Evolutionary conservation across 2,888 invertebrate species (phyloP).

Genomic region (Cremastobaeus sp.): DNA sequence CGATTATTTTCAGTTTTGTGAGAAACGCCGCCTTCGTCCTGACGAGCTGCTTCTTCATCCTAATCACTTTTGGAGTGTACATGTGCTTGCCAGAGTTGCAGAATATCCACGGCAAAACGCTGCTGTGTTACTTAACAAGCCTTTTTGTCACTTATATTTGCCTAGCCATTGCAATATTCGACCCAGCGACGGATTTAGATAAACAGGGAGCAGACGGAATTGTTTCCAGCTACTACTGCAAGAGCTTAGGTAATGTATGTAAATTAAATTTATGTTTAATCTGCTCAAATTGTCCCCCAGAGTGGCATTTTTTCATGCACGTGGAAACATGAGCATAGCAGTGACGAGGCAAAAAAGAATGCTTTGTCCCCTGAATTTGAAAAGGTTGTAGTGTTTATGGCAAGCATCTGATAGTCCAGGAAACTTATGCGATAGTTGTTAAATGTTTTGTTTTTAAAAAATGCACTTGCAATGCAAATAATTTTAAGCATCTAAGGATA

Average conservation of each 20-base stretch:
- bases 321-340: no score
- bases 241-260: constrained; percentile 52
- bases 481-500: no score
- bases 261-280: no score
- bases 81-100: constrained; percentile 82
- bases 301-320: no score
- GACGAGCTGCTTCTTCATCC: constrained; percentile 84
- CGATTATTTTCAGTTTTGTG: constrained; percentile 61
- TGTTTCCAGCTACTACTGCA: constrained; percentile 28
- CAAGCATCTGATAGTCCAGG: no score
- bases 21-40: constrained; percentile 73
- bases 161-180: constrained; percentile 79
- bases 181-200: constrained; percentile 18
- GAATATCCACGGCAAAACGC: constrained; percentile 86
- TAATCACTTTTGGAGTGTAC: constrained; percentile 84
- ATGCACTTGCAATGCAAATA: no score
- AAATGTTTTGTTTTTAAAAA: no score
- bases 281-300: no score
- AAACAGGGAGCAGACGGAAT: constrained; percentile 21
- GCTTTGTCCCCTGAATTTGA: no score
- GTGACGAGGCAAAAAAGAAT: no score
- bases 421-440: no score
- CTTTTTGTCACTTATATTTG: constrained; percentile 84
- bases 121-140: constrained; percentile 85
- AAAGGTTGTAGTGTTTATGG: no score